These are phyloP conservation scores for Agrenia bidenticulata DNA, from an alignment of 2,888 invertebrate genomes.

Conservation along the genomic window DNA sequence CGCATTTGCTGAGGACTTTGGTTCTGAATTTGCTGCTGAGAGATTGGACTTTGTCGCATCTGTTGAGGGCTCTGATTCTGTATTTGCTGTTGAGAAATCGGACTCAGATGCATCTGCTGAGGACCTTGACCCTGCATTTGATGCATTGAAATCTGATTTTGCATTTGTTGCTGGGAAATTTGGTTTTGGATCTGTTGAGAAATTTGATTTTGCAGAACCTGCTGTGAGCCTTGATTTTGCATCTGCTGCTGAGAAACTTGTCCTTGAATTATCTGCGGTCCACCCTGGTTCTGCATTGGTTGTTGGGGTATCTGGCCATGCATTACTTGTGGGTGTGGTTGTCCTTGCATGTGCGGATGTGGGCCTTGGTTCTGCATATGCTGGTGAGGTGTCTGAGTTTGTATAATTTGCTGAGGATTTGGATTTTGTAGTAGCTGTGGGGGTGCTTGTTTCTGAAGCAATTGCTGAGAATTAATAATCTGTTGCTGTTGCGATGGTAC, in stretches of 20 bases:
- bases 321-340: constrained; percentile 18
- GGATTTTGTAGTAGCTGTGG: constrained; percentile 21
- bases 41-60: background rate
- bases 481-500: constrained; percentile 18
- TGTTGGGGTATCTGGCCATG: constrained; percentile 12
- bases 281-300: constrained; percentile 11
- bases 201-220: constrained; percentile 16
- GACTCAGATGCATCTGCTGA: constrained; percentile 18
- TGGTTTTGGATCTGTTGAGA: constrained; percentile 19
- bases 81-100: constrained; percentile 5
- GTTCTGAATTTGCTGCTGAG: constrained; percentile 22
- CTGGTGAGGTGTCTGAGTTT: too few species aligned
- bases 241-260: constrained; percentile 11
- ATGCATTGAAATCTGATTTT: constrained; percentile 6
- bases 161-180: constrained; percentile 9
- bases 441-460: constrained; percentile 12
- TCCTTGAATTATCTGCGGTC: constrained; percentile 17
- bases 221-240: constrained; percentile 18
- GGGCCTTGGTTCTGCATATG: constrained; percentile 15
- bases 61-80: constrained; percentile 3
- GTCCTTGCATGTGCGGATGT: constrained; percentile 22
- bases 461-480: constrained; percentile 5
- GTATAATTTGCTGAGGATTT: constrained; percentile 12
- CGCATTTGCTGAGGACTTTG: background rate
- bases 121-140: background rate